Evolutionary conservation across 2,888 invertebrate species (phyloP).

Genomic region (Mesorhabditis sp.): DNA sequence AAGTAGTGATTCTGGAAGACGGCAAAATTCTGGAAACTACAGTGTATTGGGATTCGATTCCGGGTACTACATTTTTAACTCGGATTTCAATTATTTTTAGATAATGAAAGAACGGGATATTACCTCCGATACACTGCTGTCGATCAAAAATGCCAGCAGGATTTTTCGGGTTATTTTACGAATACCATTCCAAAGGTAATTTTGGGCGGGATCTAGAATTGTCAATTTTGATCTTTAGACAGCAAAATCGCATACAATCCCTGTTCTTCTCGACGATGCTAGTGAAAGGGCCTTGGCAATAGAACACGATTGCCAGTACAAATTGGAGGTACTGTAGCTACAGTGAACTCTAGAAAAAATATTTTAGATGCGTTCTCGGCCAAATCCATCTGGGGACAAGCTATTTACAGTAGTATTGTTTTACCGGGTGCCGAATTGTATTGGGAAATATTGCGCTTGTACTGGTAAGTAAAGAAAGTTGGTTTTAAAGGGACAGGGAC

Average conservation of each 20-base stretch:
- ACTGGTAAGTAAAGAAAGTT: slow-evolving; percentile 12
- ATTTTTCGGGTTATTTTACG: slow-evolving; percentile 42
- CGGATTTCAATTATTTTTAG: slow-evolving; percentile 18
- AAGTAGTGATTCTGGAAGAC: slow-evolving; percentile 30
- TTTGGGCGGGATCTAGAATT: slow-evolving; percentile 2
- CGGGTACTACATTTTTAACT: slow-evolving; percentile 15
- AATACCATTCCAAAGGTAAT: slow-evolving; percentile 31
- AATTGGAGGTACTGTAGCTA: slow-evolving; percentile 16
- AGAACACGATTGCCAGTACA: slow-evolving; percentile 31
- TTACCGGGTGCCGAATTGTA: slow-evolving; percentile 39
- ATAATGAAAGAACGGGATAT: slow-evolving; percentile 34
- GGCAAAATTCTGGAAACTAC: slow-evolving; percentile 39
- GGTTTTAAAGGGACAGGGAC: background rate
- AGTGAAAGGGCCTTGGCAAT: slow-evolving; percentile 25
- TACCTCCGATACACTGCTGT: slow-evolving; percentile 33
- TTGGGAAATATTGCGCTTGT: slow-evolving; percentile 41
- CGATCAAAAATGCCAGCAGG: slow-evolving; percentile 28
- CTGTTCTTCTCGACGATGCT: slow-evolving; percentile 17
- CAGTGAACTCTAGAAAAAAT: background rate
- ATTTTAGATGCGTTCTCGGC: slow-evolving; percentile 35
- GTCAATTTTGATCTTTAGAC: slow-evolving; percentile 17
- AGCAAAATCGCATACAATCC: slow-evolving; percentile 30
- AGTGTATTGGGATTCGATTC: slow-evolving; percentile 30
- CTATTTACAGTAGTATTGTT: slow-evolving; percentile 20
- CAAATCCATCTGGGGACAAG: slow-evolving; percentile 38